Conservation (phyloP, 2,888 invertebrate species). For the Myopa tessellatipennis region DNA sequence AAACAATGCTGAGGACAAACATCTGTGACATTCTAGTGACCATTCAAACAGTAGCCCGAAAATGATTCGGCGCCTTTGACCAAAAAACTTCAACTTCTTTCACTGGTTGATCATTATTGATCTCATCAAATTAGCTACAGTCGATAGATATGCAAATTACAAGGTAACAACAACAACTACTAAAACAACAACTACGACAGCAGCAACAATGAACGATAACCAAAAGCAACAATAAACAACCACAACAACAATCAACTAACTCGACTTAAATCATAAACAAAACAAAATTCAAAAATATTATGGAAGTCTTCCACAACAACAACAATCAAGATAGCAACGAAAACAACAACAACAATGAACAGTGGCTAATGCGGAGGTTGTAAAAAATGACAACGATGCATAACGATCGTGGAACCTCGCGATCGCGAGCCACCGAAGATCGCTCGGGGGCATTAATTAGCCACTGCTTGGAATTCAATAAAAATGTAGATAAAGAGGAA, state of each 20-base stretch:
- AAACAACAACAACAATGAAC: slow-evolving; percentile 30
- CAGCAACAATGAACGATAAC: not conserved
- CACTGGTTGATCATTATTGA: slow-evolving; percentile 25
- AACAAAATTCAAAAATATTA: too few species aligned
- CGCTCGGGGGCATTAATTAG: slow-evolving; percentile 33
- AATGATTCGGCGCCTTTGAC: not conserved
- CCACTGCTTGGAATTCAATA: slow-evolving; percentile 21
- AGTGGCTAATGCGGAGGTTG: slow-evolving; percentile 52
- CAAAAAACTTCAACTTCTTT: slow-evolving; percentile 14
- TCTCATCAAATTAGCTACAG: slow-evolving; percentile 38
- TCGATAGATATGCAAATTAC: slow-evolving; percentile 40
- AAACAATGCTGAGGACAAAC: not conserved
- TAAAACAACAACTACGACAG: not conserved
- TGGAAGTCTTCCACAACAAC: slow-evolving; percentile 40
- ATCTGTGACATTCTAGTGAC: too few species aligned
- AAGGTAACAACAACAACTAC: slow-evolving; percentile 45
- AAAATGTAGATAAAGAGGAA: not conserved
- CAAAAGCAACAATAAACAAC: not conserved
- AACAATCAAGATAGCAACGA: slow-evolving; percentile 49
- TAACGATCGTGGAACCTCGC: slow-evolving; percentile 3
- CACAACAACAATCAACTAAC: too few species aligned
- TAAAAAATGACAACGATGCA: slow-evolving; percentile 52
- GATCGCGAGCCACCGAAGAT: slow-evolving; percentile 1
- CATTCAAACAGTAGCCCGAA: too few species aligned
- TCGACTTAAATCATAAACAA: too few species aligned